Evolutionary conservation across 2,888 invertebrate genomes (phyloP).

Genomic region (Chelonus formosanus): DNA sequence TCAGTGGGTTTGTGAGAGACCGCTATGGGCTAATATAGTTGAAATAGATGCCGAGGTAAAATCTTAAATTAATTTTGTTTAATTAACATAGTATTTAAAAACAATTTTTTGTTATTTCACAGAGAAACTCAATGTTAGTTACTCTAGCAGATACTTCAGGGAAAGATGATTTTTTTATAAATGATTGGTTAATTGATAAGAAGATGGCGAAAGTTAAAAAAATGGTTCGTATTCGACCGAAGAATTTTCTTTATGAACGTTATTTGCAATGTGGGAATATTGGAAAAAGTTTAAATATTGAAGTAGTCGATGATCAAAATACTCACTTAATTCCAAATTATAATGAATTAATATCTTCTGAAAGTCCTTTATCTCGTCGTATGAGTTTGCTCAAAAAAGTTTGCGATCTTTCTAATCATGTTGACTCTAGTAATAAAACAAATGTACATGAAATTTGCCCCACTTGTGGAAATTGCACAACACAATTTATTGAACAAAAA

Average conservation of each 20-base stretch:
- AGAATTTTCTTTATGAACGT: conserved; percentile 46
- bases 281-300: background rate
- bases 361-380: no score
- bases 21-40: conserved; percentile 48
- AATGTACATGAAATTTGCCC: no score
- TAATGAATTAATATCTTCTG: no score
- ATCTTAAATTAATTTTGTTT: background rate
- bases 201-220: conserved; percentile 50
- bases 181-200: conserved; percentile 54
- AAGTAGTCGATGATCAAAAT: no score
- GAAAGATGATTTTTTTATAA: conserved; percentile 52
- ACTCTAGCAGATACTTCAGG: conserved; percentile 51
- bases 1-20: conserved; percentile 37
- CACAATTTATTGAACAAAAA: no score
- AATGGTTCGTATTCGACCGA: conserved; percentile 56
- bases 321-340: no score
- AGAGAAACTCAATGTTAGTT: conserved; percentile 57
- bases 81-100: no score
- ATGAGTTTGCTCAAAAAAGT: no score
- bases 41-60: conserved; percentile 47
- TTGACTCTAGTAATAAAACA: no score
- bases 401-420: no score
- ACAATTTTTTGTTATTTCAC: conserved; percentile 5
- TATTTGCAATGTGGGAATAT: conserved; percentile 24
- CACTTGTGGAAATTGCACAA: no score